phyloP scores from a whole-genome alignment of 37 sponge, comb jelly and placozoan species.

The Halichondria panicea region DNA sequence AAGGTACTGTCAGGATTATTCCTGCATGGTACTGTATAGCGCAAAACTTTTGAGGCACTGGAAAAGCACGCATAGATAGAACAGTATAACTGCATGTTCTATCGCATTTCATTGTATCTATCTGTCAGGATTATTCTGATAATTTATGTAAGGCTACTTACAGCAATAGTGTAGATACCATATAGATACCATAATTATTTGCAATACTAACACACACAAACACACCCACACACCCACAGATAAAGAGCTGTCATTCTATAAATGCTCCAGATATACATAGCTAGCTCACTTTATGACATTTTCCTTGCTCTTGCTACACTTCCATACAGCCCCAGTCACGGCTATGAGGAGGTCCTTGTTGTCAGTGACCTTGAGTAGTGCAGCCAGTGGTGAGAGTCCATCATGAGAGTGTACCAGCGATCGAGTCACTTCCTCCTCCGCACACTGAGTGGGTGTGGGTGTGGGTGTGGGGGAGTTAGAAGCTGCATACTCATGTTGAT shows the following conservation, averaged over 20 bases:
- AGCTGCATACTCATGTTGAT: too few relatives aligned
- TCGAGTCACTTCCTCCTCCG: conserved; percentile 85
- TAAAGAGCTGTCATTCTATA: not conserved
- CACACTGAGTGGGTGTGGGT: conserved; percentile 77
- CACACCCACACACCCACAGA: not conserved
- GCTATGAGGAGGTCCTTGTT: conserved; percentile 85
- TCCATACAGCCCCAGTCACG: conserved; percentile 98
- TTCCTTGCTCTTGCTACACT: conserved; percentile 81
- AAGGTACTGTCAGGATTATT: too few relatives aligned
- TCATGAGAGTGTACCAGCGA: conserved; percentile 87
- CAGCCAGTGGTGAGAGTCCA: conserved; percentile 83
- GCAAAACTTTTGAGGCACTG: too few relatives aligned
- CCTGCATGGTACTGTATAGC: too few relatives aligned
- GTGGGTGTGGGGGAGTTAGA: too few relatives aligned
- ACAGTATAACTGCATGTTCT: too few relatives aligned
- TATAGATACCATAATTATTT: not conserved
- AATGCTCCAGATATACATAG: not conserved
- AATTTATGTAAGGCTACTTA: too few relatives aligned
- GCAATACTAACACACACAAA: not conserved
- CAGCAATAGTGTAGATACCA: too few relatives aligned
- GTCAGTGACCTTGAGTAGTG: conserved; percentile 63
- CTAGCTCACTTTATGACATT: conserved; percentile 71
- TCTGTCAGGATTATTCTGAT: too few relatives aligned
- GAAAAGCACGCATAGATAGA: too few relatives aligned
- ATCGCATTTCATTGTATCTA: too few relatives aligned